These are phyloP conservation scores for Emydoidea blandingii DNA, from an alignment of 2,797 vertebrate species.

Conservation along the genomic window DNA sequence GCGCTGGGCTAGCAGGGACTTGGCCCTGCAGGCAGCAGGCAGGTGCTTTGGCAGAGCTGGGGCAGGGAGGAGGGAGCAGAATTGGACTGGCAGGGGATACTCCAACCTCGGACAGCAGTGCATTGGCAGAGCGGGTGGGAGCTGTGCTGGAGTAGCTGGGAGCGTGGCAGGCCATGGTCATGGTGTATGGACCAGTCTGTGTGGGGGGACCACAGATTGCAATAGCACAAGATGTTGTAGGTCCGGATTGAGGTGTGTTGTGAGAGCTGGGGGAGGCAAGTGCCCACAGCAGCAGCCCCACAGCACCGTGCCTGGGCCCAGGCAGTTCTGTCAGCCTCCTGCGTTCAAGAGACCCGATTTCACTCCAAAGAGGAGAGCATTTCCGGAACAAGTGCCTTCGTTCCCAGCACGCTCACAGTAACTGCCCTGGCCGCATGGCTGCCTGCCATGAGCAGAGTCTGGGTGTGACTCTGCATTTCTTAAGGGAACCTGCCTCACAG, in stretches of 20 bases:
- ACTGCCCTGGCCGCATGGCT: background rate
- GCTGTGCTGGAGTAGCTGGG: no score
- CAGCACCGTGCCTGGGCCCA: background rate
- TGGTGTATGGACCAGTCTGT: background rate
- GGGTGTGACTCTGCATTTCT: background rate
- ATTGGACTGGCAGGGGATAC: no score
- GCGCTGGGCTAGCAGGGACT: no score
- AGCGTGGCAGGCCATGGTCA: background rate
- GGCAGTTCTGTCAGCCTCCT: background rate
- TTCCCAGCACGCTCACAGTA: background rate
- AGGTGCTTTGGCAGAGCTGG: background rate
- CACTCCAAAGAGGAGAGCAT: no score
- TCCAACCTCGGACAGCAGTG: background rate
- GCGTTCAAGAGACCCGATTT: background rate
- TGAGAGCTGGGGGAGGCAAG: background rate
- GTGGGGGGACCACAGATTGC: background rate
- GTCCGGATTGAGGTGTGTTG: background rate
- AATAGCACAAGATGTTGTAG: background rate
- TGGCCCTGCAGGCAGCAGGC: no score
- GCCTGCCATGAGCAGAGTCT: background rate
- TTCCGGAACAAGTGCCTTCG: background rate
- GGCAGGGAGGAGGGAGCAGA: no score
- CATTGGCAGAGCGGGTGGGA: no score
- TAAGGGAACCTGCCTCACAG: background rate
- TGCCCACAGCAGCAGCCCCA: background rate